phyloP scores from a whole-genome alignment of 2,888 invertebrate genomes.

The Eupithecia centaureata region DNA sequence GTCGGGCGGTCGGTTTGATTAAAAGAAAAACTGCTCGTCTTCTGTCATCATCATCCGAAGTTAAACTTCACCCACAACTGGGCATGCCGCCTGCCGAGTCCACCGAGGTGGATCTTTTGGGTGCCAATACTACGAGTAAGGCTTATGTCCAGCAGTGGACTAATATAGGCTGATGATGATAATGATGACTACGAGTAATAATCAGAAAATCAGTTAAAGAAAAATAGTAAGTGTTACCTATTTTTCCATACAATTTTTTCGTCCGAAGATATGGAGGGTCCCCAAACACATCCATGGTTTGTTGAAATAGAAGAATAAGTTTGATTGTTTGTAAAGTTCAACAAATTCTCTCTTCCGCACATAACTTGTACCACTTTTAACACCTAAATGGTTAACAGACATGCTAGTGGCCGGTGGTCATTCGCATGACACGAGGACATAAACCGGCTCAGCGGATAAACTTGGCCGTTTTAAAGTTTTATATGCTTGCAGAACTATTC shows the following conservation, averaged over 20 bases:
- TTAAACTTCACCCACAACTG: not conserved
- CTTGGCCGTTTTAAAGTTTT: conserved; percentile 45
- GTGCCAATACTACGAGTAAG: not conserved
- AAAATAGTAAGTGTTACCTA: not conserved
- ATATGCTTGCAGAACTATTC: conserved; percentile 37
- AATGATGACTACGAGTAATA: too few species aligned
- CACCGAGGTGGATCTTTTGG: not conserved
- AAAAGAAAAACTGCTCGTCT: not conserved
- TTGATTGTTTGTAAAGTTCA: not conserved
- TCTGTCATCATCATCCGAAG: not conserved
- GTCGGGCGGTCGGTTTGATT: not conserved
- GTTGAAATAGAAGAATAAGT: not conserved
- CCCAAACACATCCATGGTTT: not conserved
- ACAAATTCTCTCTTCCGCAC: conserved; percentile 15
- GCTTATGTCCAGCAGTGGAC: too few species aligned
- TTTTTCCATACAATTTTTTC: too few species aligned
- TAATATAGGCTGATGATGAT: too few species aligned
- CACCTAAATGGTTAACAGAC: conserved; percentile 67
- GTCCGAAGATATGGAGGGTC: not conserved
- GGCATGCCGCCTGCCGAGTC: not conserved
- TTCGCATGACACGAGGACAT: conserved; percentile 60
- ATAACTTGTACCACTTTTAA: conserved; percentile 52
- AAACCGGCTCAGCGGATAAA: conserved; percentile 45
- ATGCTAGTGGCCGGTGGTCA: conserved; percentile 63
- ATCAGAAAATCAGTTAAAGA: not conserved